Percentiles rank a stretch among this genome's conserved stretches.
Evolutionary conservation across 1,140 invertebrate species (phyloP).

Genomic region (Zaprionus taronus): DNA sequence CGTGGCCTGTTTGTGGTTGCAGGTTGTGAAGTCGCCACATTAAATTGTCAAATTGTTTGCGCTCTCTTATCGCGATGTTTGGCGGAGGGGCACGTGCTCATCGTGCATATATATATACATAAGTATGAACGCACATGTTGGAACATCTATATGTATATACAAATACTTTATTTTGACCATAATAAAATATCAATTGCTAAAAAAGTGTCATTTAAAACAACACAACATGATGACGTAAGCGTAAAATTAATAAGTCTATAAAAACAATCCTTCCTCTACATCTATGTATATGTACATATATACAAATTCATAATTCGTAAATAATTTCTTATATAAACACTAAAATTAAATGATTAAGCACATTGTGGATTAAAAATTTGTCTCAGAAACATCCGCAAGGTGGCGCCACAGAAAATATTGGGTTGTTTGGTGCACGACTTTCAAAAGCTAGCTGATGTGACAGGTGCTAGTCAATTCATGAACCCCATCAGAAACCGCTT

Average conservation of each 20-base stretch:
- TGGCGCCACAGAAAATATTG: neutral
- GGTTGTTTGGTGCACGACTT: neutral
- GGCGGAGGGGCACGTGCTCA: conserved; percentile 62
- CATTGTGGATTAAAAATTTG: neutral
- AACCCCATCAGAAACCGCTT: neutral
- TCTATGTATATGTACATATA: too few relatives aligned
- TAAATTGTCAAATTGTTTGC: conserved; percentile 83
- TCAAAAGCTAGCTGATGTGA: conserved; percentile 9
- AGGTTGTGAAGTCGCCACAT: conserved; percentile 67
- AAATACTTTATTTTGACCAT: neutral
- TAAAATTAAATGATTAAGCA: neutral
- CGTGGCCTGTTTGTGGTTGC: conserved; percentile 38
- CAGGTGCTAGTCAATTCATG: neutral
- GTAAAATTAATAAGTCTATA: too few relatives aligned
- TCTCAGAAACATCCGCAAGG: neutral
- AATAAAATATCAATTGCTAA: too few relatives aligned
- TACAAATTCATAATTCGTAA: too few relatives aligned
- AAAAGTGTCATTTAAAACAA: too few relatives aligned
- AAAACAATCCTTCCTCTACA: too few relatives aligned
- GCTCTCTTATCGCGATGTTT: conserved; percentile 64
- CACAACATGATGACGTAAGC: too few relatives aligned
- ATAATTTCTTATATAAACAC: too few relatives aligned
- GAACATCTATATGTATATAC: conserved; percentile 2
- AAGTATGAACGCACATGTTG: neutral
- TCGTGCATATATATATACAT: conserved; percentile 23